Percentiles rank a stretch among this genome's conserved stretches.
Evolutionary conservation across 1,140 invertebrate genomes (phyloP).

Genomic region (Diploscapter pachys): DNA sequence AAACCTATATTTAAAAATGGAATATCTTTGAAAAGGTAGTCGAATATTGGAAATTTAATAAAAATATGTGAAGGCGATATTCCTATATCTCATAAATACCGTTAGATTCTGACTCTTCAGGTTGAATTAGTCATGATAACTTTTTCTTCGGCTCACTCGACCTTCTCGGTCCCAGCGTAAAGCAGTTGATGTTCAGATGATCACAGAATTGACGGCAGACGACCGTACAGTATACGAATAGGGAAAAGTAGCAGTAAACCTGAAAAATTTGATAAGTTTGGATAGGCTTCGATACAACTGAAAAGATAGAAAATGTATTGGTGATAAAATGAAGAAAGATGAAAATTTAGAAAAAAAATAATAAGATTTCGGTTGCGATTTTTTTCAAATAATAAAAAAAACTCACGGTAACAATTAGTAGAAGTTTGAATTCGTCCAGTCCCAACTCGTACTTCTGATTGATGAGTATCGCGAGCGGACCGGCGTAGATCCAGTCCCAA

Average conservation of each 20-base stretch:
- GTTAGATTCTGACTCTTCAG: background rate
- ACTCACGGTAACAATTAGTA: constrained; percentile 45
- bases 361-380: background rate
- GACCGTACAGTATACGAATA: constrained; percentile 47
- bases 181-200: constrained; percentile 44
- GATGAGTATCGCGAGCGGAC: constrained; percentile 85
- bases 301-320: constrained; percentile 30
- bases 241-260: constrained; percentile 49
- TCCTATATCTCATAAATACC: constrained; percentile 2
- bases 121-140: constrained; percentile 5
- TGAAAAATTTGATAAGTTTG: constrained; percentile 36
- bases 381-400: background rate
- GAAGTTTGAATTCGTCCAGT: constrained; percentile 69
- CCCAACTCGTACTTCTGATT: constrained; percentile 97
- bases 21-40: constrained; percentile 5
- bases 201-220: constrained; percentile 52
- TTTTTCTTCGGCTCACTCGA: constrained; percentile 12
- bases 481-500: constrained; percentile 83
- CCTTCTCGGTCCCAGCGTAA: constrained; percentile 24
- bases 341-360: constrained; percentile 2
- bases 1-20: constrained; percentile 5
- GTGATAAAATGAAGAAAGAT: constrained; percentile 21
- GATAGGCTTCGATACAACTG: constrained; percentile 4
- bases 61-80: constrained; percentile 7
- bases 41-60: constrained; percentile 3